A percentile compares a stretch with the other conserved stretches of the same genome.
These are phyloP conservation scores for Phyllotreta cruciferae DNA, from an alignment of 2,888 invertebrate species.

Conservation along the genomic window DNA sequence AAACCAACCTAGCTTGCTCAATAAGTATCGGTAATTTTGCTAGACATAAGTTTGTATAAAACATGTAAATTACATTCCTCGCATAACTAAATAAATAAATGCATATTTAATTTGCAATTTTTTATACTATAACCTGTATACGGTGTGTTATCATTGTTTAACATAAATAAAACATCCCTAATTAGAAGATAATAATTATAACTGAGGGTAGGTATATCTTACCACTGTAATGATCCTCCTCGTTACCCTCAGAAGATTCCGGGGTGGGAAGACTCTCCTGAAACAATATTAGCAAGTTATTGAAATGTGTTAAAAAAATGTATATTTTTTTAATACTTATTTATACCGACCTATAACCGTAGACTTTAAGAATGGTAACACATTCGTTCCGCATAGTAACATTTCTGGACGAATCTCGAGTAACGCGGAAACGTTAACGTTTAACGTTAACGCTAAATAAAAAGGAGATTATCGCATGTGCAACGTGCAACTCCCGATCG, in stretches of 20 bases:
- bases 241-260: conserved; percentile 72
- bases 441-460: too few species aligned
- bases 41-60: conserved; percentile 1
- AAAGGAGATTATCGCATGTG: too few species aligned
- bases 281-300: conserved; percentile 47
- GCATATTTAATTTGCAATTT: not conserved
- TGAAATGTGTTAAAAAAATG: too few species aligned
- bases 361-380: too few species aligned
- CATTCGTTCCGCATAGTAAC: too few species aligned
- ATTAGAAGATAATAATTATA: not conserved
- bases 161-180: conserved; percentile 21
- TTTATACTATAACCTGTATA: conserved; percentile 9
- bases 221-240: conserved; percentile 77
- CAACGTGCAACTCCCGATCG: too few species aligned
- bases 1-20: conserved; percentile 51
- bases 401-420: too few species aligned
- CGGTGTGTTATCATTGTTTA: conserved; percentile 27
- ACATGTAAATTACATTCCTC: not conserved
- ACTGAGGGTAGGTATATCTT: conserved; percentile 54
- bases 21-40: conserved; percentile 33
- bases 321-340: too few species aligned
- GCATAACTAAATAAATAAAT: too few species aligned
- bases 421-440: too few species aligned
- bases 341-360: too few species aligned
- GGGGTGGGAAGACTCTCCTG: conserved; percentile 75